Percentiles rank a stretch among this genome's conserved stretches.
Conservation (phyloP, 1,140 invertebrate species). For the Frieseomelitta varia region DNA sequence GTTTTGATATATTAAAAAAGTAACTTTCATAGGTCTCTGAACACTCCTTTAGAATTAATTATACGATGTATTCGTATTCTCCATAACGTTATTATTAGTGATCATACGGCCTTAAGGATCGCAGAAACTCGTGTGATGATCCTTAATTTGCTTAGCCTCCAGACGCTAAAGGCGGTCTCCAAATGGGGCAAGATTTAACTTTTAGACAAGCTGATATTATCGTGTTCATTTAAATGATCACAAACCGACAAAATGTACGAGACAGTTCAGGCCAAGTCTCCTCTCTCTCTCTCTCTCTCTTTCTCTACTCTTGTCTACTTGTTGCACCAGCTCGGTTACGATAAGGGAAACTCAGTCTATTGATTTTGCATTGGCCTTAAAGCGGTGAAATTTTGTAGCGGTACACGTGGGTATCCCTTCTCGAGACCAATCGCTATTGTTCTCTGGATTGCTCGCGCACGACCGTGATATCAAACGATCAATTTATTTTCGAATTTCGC, state of each 20-base stretch:
- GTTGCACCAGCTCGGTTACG: not conserved
- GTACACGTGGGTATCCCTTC: not conserved
- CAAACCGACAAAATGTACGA: slow-evolving; percentile 20
- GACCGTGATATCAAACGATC: not conserved
- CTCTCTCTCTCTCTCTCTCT: not conserved
- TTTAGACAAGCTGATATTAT: slow-evolving; percentile 45
- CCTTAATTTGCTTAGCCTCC: slow-evolving; percentile 47
- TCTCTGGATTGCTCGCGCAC: not conserved
- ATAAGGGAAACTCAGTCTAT: slow-evolving; percentile 39
- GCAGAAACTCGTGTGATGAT: slow-evolving; percentile 26
- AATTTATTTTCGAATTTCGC: not conserved
- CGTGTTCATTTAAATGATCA: slow-evolving; percentile 8
- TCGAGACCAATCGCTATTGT: not conserved
- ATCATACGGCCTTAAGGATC: slow-evolving; percentile 32
- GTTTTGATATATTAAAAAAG: not conserved
- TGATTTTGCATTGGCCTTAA: slow-evolving; percentile 26
- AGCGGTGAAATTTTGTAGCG: slow-evolving; percentile 13
- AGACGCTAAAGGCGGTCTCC: slow-evolving; percentile 25
- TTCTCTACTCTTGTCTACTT: not conserved
- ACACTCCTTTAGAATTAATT: slow-evolving; percentile 15
- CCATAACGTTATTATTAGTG: not conserved
- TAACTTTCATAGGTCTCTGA: not conserved
- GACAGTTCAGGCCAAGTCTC: slow-evolving; percentile 18
- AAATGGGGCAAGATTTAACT: slow-evolving; percentile 46
- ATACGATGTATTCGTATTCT: not conserved